Base-by-base conservation (phyloP, 2,113 vertebrate genomes). In the Takifugu flavidus region DNA sequence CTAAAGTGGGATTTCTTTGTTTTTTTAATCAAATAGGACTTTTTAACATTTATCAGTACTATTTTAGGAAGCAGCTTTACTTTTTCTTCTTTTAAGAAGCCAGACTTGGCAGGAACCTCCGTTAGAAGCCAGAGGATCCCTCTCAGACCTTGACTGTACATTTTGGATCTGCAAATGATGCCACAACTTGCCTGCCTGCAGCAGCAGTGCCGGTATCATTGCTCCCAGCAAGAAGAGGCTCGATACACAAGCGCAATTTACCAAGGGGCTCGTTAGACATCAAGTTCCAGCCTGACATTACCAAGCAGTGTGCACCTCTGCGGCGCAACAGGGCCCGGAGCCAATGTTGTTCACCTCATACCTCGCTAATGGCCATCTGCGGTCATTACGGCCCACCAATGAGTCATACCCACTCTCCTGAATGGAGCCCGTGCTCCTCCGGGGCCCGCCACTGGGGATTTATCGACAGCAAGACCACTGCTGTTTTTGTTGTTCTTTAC, bases 301-400 rank as follows among this genome's bases (percentile, higher is more conserved):
- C 70, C 52, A 53, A 65, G 75, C 59, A 53, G 59, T 53, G 78
- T 75, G 60, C 74, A 80, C 72, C 75, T 85, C 77, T 54, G 57
- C 56, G 62, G 69, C 49, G 47, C 65, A 50, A 25, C 7, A 63
- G 64, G 75, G 75, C 72, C 59, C 20, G 25, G 70, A 72, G 80
- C 83, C 64, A 68, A 64, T 60, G 50, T 66, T 49, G 77, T 53
- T 87, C 85, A 75, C 80, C 79, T 76, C 78, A 71, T 77, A 82
- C 81, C 84, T 86, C 50, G 20, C 78, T 88, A 87, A 87, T 85
- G 83, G 80, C 72, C 86, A 78, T 84, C 75, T 83, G 82, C 58
- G 82, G 85, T 88, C 84, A 86, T 88, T 87, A 87, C 52, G 57
- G 70, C 74, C 77, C 82, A 72, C 74, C 75, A 50, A 70, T 89